Conservation (phyloP, 2,113 vertebrate genomes). For the Verasper variegatus region DNA sequence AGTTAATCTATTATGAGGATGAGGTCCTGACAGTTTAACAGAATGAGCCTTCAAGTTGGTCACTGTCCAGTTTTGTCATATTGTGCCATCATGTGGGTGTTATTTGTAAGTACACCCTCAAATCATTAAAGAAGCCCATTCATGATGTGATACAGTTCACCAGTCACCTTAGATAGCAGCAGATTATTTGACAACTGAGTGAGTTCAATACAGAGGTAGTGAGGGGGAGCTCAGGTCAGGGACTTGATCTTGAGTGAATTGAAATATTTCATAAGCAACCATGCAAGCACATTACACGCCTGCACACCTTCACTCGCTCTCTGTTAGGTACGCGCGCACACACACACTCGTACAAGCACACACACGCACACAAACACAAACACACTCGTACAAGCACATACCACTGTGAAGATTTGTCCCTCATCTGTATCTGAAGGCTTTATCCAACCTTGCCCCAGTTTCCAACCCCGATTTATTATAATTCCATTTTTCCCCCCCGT, state of each 20-base stretch:
- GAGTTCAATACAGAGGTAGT: constrained; percentile 14
- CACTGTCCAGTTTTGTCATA: constrained; percentile 37
- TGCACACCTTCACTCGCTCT: background rate
- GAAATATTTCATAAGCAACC: constrained; percentile 63
- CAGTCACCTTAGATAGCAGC: constrained; percentile 20
- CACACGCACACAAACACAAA: constrained; percentile 33
- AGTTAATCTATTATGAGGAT: background rate
- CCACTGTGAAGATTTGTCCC: constrained; percentile 77
- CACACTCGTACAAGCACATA: constrained; percentile 46
- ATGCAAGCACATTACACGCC: constrained; percentile 38
- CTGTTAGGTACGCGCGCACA: constrained; percentile 3
- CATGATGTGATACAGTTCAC: constrained; percentile 11
- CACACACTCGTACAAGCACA: constrained; percentile 17
- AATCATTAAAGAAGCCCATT: background rate
- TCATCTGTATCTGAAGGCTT: constrained; percentile 75
- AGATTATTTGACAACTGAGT: constrained; percentile 11
- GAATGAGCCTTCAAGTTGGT: background rate
- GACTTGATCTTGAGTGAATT: constrained; percentile 67
- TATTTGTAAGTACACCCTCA: constrained; percentile 45
- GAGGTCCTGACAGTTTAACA: background rate
- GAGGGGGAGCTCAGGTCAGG: constrained; percentile 39
- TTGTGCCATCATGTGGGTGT: constrained; percentile 73
- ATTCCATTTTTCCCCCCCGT: constrained; percentile 79
- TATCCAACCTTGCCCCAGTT: constrained; percentile 83
- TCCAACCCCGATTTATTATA: constrained; percentile 74